Percentiles rank a stretch among this genome's conserved stretches.
phyloP scores from a whole-genome alignment of 2,113 vertebrate genomes.

The Paramisgurnus dabryanus region DNA sequence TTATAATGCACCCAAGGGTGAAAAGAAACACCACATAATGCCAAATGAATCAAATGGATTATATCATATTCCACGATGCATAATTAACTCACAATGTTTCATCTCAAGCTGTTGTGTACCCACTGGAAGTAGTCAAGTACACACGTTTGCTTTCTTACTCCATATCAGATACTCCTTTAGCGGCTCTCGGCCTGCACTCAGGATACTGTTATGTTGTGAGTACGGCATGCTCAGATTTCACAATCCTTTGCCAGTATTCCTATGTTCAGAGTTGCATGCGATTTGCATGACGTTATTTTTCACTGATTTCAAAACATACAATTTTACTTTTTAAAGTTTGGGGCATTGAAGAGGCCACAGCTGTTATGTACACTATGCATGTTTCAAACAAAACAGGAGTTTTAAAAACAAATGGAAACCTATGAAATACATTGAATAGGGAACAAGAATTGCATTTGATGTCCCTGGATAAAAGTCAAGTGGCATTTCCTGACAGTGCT shows the following conservation, averaged over 20 bases:
- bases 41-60: constrained; percentile 56
- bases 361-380: too few relatives aligned
- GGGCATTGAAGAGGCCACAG: too few relatives aligned
- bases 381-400: too few relatives aligned
- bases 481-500: constrained; percentile 14
- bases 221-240: constrained; percentile 37
- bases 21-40: constrained; percentile 55
- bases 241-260: not conserved
- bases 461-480: constrained; percentile 16
- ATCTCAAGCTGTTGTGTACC: constrained; percentile 45
- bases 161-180: constrained; percentile 41
- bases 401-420: not conserved
- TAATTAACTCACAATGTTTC: constrained; percentile 57
- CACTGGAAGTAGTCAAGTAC: constrained; percentile 21
- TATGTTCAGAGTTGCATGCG: not conserved
- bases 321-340: too few relatives aligned
- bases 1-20: constrained; percentile 52
- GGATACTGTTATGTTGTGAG: constrained; percentile 31
- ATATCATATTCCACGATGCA: constrained; percentile 56
- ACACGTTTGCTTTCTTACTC: constrained; percentile 38
- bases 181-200: constrained; percentile 19
- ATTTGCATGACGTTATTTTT: too few relatives aligned
- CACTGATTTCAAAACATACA: too few relatives aligned
- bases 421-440: not conserved
- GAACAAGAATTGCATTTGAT: not conserved